These are phyloP conservation scores for Griposia aprilina DNA, from an alignment of 2,888 invertebrate species.

Conservation along the genomic window DNA sequence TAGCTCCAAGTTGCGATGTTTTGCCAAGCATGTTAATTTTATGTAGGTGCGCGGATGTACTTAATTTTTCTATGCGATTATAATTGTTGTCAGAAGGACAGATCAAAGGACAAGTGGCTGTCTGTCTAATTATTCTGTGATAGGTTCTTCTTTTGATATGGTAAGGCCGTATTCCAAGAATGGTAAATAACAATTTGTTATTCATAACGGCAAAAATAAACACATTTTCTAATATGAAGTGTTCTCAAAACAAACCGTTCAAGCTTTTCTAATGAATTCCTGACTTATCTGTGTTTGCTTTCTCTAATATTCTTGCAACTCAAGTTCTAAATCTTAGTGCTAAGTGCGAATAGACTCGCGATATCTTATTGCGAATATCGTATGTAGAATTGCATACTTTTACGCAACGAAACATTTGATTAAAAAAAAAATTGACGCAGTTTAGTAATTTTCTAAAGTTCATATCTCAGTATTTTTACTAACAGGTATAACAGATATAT, in stretches of 20 bases:
- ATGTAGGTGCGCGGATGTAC: constrained; percentile 40
- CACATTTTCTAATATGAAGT: constrained; percentile 55
- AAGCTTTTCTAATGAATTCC: constrained; percentile 54
- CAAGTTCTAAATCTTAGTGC: constrained; percentile 37
- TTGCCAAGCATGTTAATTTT: constrained; percentile 40
- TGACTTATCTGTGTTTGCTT: constrained; percentile 56
- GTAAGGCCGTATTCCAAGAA: constrained; percentile 30
- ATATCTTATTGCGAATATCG: constrained; percentile 18
- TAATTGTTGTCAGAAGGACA: constrained; percentile 25
- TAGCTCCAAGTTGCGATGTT: constrained; percentile 36
- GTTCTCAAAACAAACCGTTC: constrained; percentile 53
- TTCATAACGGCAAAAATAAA: constrained; percentile 47
- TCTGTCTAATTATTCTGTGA: constrained; percentile 36
- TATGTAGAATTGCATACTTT: constrained; percentile 1
- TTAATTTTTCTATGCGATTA: constrained; percentile 42
- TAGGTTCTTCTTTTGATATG: constrained; percentile 17
- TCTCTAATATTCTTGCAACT: constrained; percentile 52
- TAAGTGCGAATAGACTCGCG: constrained; percentile 27
- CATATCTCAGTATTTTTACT: not conserved
- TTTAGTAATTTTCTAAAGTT: not conserved
- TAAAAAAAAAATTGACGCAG: not conserved
- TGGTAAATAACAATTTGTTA: constrained; percentile 52
- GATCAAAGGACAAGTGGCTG: constrained; percentile 39
- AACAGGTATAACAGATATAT: not conserved
- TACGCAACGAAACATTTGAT: not conserved